Base-by-base conservation (phyloP, 1,140 invertebrate genomes). In the Neotoxoptera formosana region DNA sequence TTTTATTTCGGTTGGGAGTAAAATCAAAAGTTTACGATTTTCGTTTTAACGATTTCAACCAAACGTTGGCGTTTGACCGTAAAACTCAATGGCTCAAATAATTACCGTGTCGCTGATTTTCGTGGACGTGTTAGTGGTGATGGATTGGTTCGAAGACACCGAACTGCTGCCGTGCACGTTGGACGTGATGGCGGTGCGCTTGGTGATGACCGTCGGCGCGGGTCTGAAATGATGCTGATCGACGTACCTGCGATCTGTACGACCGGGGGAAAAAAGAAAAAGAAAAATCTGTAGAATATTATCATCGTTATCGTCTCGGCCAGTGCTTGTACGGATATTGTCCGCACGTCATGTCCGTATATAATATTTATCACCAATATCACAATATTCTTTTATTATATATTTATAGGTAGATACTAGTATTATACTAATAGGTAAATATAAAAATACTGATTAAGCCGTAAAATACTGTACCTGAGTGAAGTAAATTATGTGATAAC, bases 401-500 rank as follows among this genome's bases (percentile, higher is more conserved):
- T n/a, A n/a, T n/a, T n/a, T n/a, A n/a, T 45, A 84, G 3, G 17
- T 84, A 30, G 34, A 20, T 8, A 81, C 17, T 60, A 53, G 21
- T 53, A 53, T 7, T 53, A 53, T 53, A 53, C 21, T 53, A 23
- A 53, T 53, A 53, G 0, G 41, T 41, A 41, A 2, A n/a, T 53
- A 53, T 53, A 21, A 76, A 76, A 14, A 76, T 81, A 81, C n/a
- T 34, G 34, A 81, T 67, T 67, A n/a, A 81, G 34, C n/a, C 36
- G 36, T 36, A 84, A 45, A 90, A 60, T 92, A 94, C 94, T 94
- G 95, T 96, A 97, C 96, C 96, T 95, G 98, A 98, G 96, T 98
- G 97, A 95, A 98, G 96, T 95, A 98, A 97, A 95, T 98, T 97
- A 96, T 98, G 97, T 94, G 97, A 97, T 95, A 98, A 96, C 95